Evolutionary conservation across 2,888 invertebrate species (phyloP).

Genomic region (Blastobasis adustella): DNA sequence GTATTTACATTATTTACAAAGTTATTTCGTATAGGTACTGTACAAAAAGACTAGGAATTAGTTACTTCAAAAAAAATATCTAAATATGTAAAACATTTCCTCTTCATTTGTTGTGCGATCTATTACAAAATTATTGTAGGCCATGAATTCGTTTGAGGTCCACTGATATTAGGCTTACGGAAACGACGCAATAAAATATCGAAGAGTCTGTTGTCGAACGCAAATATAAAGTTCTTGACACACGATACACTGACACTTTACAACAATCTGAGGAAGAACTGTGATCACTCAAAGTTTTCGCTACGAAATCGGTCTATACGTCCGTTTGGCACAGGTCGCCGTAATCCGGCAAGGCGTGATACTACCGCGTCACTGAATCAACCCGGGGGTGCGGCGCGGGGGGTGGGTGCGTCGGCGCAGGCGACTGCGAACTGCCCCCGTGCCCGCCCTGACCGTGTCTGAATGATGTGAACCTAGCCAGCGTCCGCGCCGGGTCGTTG

Average conservation of each 20-base stretch:
- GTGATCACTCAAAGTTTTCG: constrained; percentile 29
- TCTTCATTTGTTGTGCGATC: constrained; percentile 21
- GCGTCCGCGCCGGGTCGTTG: constrained; percentile 48
- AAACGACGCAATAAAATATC: neutral
- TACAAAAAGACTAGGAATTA: constrained; percentile 63
- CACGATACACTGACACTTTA: constrained; percentile 20
- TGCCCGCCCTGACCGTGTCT: constrained; percentile 47
- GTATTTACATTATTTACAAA: constrained; percentile 54
- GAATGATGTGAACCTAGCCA: constrained; percentile 61
- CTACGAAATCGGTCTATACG: constrained; percentile 49
- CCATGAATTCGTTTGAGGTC: constrained; percentile 15
- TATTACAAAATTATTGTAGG: constrained; percentile 21
- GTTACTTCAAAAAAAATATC: constrained; percentile 33
- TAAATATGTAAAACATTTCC: constrained; percentile 23
- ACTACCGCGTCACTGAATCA: constrained; percentile 69
- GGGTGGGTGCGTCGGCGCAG: constrained; percentile 51
- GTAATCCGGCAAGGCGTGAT: constrained; percentile 70
- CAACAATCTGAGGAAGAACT: constrained; percentile 50
- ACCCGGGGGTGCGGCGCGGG: constrained; percentile 58
- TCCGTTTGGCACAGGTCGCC: constrained; percentile 74
- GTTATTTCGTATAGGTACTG: constrained; percentile 19
- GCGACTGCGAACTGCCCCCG: constrained; percentile 36
- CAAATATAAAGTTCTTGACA: constrained; percentile 15
- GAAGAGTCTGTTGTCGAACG: neutral
- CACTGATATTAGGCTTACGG: constrained; percentile 5